These are phyloP conservation scores for Siniperca undulata DNA, from an alignment of 2,797 vertebrate genomes.

Conservation along the genomic window DNA sequence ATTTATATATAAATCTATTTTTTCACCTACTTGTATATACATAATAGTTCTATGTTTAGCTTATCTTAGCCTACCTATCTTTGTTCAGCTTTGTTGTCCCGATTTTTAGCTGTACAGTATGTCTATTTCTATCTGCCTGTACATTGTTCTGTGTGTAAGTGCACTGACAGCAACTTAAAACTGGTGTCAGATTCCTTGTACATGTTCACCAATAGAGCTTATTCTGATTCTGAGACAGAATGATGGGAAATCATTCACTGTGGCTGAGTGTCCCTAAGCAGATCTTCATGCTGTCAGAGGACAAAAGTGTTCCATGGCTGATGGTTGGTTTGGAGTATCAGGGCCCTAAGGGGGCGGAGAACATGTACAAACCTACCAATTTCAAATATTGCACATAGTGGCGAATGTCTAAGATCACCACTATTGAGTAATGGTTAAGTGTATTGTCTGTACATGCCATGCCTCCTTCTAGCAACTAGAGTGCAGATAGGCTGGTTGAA, in stretches of 20 bases:
- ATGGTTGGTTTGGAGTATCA: neutral
- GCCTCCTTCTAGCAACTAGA: neutral
- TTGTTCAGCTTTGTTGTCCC: too few species aligned
- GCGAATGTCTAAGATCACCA: neutral
- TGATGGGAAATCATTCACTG: neutral
- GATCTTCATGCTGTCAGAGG: neutral
- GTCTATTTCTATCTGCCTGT: too few species aligned
- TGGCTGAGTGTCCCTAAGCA: too few species aligned
- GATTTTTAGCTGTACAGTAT: too few species aligned
- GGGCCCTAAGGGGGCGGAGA: neutral
- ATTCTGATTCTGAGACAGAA: neutral
- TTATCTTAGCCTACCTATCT: too few species aligned
- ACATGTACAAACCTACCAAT: neutral
- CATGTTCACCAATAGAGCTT: too few species aligned
- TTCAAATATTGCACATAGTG: neutral
- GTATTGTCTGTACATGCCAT: neutral
- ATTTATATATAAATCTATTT: too few species aligned
- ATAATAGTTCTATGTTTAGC: too few species aligned
- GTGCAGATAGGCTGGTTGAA: neutral
- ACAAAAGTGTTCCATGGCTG: neutral
- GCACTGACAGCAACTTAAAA: too few species aligned
- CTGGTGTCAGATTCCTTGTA: too few species aligned
- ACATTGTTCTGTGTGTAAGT: too few species aligned
- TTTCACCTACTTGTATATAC: too few species aligned
- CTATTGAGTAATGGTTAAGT: neutral